These are phyloP conservation scores for Tribolium freemani DNA, from an alignment of 2,888 invertebrate genomes.

Conservation along the genomic window DNA sequence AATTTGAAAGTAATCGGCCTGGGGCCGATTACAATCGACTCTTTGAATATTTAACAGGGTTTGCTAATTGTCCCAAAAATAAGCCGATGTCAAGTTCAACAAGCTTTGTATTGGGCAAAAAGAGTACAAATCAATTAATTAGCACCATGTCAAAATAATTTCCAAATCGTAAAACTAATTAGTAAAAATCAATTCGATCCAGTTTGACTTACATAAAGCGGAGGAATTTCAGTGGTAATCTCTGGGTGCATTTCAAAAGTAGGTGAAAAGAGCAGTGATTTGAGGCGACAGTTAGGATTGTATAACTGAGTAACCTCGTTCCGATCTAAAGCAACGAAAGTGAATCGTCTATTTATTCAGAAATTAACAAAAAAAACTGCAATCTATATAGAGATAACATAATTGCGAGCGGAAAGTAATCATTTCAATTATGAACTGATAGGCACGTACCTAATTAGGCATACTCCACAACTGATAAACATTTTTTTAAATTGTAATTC, in stretches of 20 bases:
- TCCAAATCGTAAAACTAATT: constrained; percentile 24
- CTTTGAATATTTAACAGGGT: neutral
- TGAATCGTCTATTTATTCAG: constrained; percentile 4
- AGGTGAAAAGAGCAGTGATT: constrained; percentile 38
- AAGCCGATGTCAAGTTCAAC: constrained; percentile 21
- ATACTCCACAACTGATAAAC: too few relatives aligned
- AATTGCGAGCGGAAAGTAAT: too few relatives aligned
- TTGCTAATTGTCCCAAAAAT: neutral
- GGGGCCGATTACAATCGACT: neutral
- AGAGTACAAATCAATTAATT: constrained; percentile 18
- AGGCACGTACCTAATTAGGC: too few relatives aligned
- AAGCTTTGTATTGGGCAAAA: neutral
- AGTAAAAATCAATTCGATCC: constrained; percentile 12
- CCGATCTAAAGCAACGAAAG: constrained; percentile 34
- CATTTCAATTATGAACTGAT: too few relatives aligned
- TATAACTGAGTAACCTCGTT: constrained; percentile 41
- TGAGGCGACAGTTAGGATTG: constrained; percentile 32
- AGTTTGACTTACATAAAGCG: constrained; percentile 25
- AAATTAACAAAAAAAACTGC: neutral
- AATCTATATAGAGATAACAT: neutral
- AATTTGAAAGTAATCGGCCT: constrained; percentile 12
- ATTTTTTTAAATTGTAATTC: too few relatives aligned
- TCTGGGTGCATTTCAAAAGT: constrained; percentile 15
- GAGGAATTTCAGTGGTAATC: constrained; percentile 22
- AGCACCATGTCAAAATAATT: constrained; percentile 5